Evolutionary conservation across 2,113 vertebrate genomes (phyloP).

Genomic region (Emydura subglobosa): DNA sequence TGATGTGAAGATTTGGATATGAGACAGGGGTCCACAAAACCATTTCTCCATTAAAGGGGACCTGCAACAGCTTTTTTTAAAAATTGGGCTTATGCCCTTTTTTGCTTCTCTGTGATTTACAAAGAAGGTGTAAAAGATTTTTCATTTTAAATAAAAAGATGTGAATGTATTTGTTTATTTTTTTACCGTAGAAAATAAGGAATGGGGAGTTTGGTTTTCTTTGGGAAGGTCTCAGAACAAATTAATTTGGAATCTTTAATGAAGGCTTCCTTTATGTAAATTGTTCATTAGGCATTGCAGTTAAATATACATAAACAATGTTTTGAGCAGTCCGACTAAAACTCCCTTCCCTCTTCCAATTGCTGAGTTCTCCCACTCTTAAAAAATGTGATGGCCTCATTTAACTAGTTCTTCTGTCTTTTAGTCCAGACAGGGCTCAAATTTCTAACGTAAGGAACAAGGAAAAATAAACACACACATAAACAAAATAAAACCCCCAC

Average conservation of each 20-base stretch:
- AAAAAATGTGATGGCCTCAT: background rate
- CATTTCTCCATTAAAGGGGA: background rate
- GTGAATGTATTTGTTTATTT: background rate
- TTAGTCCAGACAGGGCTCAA: background rate
- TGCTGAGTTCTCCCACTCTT: conserved; percentile 15
- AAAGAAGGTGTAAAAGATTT: background rate
- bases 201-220: conserved; percentile 30
- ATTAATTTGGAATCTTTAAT: conserved; percentile 5
- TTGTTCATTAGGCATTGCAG: conserved; percentile 19
- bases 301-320: conserved; percentile 5
- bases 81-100: conserved; percentile 1
- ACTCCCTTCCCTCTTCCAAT: conserved; percentile 5
- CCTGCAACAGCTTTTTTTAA: background rate
- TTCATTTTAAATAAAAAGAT: background rate
- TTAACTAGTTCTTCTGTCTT: background rate
- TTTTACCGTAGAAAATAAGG: conserved; percentile 24
- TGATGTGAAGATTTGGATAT: background rate
- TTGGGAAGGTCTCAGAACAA: conserved; percentile 12
- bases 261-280: background rate
- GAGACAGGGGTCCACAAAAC: background rate
- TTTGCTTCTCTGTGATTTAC: background rate
- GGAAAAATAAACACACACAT: background rate
- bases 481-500: background rate
- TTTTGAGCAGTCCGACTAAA: conserved; percentile 21
- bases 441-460: background rate